A percentile compares a stretch with the other conserved stretches of the same genome.
Conservation (phyloP, 2,797 vertebrate species). For the Epinephelus coioides region DNA sequence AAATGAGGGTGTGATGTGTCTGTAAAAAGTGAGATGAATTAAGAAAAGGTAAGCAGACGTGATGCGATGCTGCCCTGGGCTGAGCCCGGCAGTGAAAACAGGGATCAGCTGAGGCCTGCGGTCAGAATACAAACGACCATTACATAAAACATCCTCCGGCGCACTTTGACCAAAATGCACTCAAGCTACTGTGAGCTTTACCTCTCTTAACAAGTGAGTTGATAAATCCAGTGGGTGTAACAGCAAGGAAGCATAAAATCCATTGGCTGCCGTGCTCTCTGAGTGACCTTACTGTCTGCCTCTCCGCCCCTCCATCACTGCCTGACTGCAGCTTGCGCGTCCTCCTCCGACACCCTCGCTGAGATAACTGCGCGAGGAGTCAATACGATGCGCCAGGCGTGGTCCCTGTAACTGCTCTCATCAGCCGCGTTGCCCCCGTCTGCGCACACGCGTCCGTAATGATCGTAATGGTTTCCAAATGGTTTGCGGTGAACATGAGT, state of each 20-base stretch:
- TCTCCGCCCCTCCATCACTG: constrained; percentile 51
- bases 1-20: constrained; percentile 15
- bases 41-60: constrained; percentile 15
- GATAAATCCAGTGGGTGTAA: constrained; percentile 66
- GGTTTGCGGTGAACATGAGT: constrained; percentile 35
- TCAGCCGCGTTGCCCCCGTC: constrained; percentile 36
- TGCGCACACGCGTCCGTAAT: constrained; percentile 46
- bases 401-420: constrained; percentile 53
- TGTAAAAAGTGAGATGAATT: constrained; percentile 24
- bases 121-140: constrained; percentile 57
- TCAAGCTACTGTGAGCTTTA: constrained; percentile 49
- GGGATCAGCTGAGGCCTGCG: constrained; percentile 33
- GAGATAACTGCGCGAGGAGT: constrained; percentile 55
- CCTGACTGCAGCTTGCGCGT: constrained; percentile 38
- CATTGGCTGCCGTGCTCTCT: constrained; percentile 57
- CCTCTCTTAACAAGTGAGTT: constrained; percentile 63
- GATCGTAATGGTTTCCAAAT: constrained; percentile 67
- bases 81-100: constrained; percentile 1
- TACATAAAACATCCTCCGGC: constrained; percentile 48
- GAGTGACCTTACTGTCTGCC: constrained; percentile 66
- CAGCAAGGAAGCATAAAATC: constrained; percentile 69
- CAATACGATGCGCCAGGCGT: constrained; percentile 35
- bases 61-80: constrained; percentile 13
- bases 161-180: constrained; percentile 67
- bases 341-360: constrained; percentile 31